These are phyloP conservation scores for Sebastiscus tertius DNA, from an alignment of 2,797 vertebrate genomes.

Conservation along the genomic window DNA sequence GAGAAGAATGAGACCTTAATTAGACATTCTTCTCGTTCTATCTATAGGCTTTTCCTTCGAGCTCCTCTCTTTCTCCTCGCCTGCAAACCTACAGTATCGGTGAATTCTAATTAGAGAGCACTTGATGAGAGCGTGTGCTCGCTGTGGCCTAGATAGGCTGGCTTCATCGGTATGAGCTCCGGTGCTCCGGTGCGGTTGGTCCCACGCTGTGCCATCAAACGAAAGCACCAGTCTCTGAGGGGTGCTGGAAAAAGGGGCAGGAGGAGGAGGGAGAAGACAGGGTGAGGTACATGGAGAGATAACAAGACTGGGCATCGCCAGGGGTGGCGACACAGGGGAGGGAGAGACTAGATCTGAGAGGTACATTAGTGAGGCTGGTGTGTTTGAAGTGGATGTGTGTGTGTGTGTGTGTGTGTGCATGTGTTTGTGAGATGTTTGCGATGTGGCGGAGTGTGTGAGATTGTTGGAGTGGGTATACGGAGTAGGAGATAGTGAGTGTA, in stretches of 20 bases:
- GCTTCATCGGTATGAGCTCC: conserved; percentile 65
- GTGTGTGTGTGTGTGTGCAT: conserved; percentile 21
- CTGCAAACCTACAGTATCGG: conserved; percentile 62
- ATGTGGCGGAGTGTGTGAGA: neutral
- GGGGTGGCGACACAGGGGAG: conserved; percentile 16
- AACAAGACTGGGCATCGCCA: conserved; percentile 59
- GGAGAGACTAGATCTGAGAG: conserved; percentile 44
- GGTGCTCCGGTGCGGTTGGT: conserved; percentile 43
- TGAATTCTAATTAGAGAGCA: conserved; percentile 79
- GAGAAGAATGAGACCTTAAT: conserved; percentile 79
- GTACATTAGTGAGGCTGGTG: conserved; percentile 24
- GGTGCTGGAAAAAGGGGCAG: conserved; percentile 19
- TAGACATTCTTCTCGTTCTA: conserved; percentile 75
- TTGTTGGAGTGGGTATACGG: neutral
- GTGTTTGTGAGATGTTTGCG: conserved; percentile 14
- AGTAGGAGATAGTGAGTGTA: neutral
- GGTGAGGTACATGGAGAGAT: conserved; percentile 41
- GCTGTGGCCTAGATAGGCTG: conserved; percentile 72
- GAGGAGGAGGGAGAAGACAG: conserved; percentile 26
- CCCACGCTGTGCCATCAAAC: conserved; percentile 67
- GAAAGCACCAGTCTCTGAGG: conserved; percentile 49
- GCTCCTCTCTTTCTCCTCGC: conserved; percentile 31
- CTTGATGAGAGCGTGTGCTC: conserved; percentile 68
- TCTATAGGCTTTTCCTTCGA: conserved; percentile 68
- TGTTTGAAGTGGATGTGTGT: conserved; percentile 49